Base-by-base conservation (phyloP, 2,888 invertebrate species). In the Mesorhabditis belari region DNA sequence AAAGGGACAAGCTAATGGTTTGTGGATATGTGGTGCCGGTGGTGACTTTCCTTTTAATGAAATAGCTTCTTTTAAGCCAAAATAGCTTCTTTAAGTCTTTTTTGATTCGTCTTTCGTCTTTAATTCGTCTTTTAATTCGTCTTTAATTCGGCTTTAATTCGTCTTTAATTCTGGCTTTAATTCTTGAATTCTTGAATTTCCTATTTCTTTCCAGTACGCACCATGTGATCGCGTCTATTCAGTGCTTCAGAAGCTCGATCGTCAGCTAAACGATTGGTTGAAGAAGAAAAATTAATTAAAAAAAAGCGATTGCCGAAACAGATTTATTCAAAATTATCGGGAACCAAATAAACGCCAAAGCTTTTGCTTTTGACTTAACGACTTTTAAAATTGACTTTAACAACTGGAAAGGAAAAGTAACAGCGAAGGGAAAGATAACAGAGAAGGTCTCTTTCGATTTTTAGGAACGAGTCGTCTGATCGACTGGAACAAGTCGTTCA, bases 11-110 rank as follows among this genome's bases (percentile, higher is more conserved):
- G 0, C 85, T 96, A 4, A 87, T 96, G 85, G 87, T 96, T 59
- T 89, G 91, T 72, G 95, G 90, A 3, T 91, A 93, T 80, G 87
- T 94, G 24, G 85, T 88, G 61, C 87, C 88, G 84, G 91, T 91
- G 49, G 55, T 66, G 60, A 5, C 27, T 35, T 26, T 17, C 49
- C 21, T n/a, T 23, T 17, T 29, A n/a, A 21, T 17, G 6, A 24
- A 9, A 55, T n/a, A n/a, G n/a, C n/a, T n/a, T n/a, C n/a, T n/a
- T n/a, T n/a, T n/a, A n/a, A n/a, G n/a, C n/a, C n/a, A n/a, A n/a
- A n/a, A n/a, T n/a, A n/a, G n/a, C n/a, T n/a, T n/a, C n/a, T n/a
- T n/a, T n/a, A n/a, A n/a, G n/a, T n/a, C n/a, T n/a, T n/a, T n/a
- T n/a, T n/a, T n/a, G n/a, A n/a, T n/a, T n/a, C n/a, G n/a, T n/a